Conservation (phyloP, 2,888 invertebrate species). For the Drosophila rubida region DNA sequence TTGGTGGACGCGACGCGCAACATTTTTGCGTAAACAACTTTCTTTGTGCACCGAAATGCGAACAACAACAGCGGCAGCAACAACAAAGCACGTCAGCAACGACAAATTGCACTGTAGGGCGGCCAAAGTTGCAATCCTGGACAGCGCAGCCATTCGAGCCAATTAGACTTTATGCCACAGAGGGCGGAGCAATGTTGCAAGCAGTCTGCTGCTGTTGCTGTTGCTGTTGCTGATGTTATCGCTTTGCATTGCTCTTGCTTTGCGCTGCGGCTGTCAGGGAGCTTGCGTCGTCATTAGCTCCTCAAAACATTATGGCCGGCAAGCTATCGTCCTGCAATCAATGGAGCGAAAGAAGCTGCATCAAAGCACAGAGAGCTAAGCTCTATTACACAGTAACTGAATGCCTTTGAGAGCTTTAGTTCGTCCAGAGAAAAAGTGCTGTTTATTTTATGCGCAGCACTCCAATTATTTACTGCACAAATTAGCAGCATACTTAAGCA, state of each 20-base stretch:
- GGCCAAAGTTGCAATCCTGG: slow-evolving; percentile 35
- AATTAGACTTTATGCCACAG: slow-evolving; percentile 66
- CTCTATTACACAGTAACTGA: background rate
- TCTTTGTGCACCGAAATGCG: slow-evolving; percentile 63
- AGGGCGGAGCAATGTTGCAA: slow-evolving; percentile 4
- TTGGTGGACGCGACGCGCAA: slow-evolving; percentile 48
- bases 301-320: slow-evolving; percentile 2
- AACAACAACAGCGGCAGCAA: slow-evolving; percentile 22
- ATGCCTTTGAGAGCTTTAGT: background rate
- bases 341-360: background rate
- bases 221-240: background rate
- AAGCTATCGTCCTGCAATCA: background rate
- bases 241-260: background rate
- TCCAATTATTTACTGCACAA: too few species aligned
- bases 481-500: too few species aligned
- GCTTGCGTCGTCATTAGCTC: slow-evolving; percentile 16
- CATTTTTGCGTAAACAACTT: slow-evolving; percentile 71
- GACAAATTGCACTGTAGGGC: slow-evolving; percentile 21
- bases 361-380: background rate
- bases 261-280: slow-evolving; percentile 11
- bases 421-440: background rate
- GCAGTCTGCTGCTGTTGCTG: background rate
- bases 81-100: slow-evolving; percentile 23
- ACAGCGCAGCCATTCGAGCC: slow-evolving; percentile 55
- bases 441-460: too few species aligned